Evolutionary conservation across 2,113 vertebrate genomes (phyloP).

Genomic region (Callocephalon fimbriatum): DNA sequence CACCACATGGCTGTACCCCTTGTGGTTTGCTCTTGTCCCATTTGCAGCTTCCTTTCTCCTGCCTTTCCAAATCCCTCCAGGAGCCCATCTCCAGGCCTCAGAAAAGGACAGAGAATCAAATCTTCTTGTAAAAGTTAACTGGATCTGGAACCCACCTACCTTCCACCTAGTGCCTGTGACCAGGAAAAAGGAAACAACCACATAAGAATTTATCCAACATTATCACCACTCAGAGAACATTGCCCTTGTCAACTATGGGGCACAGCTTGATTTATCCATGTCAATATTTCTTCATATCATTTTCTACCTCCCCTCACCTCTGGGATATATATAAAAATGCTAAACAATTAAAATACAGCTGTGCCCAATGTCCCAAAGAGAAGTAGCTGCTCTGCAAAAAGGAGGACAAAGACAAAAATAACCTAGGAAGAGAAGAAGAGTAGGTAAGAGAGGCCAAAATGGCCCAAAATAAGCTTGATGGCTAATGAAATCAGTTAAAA

Average conservation of each 20-base stretch:
- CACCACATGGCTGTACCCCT: background rate
- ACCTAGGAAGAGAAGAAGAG: conserved; percentile 36
- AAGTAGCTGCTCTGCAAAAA: conserved; percentile 42
- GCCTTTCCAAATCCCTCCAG: background rate
- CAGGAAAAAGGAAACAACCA: background rate
- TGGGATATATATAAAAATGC: background rate
- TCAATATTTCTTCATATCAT: background rate
- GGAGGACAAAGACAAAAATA: conserved; percentile 63
- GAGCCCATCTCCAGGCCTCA: background rate
- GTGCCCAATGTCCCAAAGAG: conserved; percentile 8
- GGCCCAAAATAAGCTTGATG: conserved; percentile 39
- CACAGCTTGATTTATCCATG: background rate
- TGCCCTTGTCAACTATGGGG: background rate
- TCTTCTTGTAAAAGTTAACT: background rate
- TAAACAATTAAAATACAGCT: conserved; percentile 42
- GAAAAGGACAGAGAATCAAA: background rate
- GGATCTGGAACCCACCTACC: conserved; percentile 1
- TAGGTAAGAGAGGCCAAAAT: conserved; percentile 44
- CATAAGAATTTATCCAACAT: background rate
- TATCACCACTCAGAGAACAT: background rate
- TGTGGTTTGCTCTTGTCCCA: conserved; percentile 12
- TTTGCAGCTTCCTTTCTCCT: conserved; percentile 25
- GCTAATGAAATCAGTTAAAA: conserved; percentile 53
- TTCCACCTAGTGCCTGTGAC: background rate
- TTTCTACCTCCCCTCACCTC: background rate